Evolutionary conservation across 2,888 invertebrate genomes (phyloP).

Genomic region (Eupithecia abbreviata): DNA sequence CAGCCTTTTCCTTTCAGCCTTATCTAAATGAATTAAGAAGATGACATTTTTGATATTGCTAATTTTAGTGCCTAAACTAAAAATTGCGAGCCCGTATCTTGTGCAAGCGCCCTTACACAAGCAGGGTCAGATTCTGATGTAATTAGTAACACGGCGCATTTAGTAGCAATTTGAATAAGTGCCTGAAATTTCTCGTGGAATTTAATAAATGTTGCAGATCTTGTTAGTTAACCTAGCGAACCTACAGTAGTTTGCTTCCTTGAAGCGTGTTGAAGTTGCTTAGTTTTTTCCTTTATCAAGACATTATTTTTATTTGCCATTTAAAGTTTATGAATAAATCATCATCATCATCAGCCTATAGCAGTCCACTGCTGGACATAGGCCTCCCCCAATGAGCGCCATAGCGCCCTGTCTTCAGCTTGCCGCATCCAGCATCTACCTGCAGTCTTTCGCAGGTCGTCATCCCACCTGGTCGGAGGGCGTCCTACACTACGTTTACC

Average conservation of each 20-base stretch:
- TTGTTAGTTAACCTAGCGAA: conserved; percentile 4
- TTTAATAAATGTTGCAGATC: conserved; percentile 27
- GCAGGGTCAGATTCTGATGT: conserved; percentile 30
- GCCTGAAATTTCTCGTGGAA: conserved; percentile 35
- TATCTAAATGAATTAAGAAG: not conserved
- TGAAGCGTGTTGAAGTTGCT: not conserved
- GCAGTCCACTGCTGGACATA: too few species aligned
- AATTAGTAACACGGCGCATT: conserved; percentile 36
- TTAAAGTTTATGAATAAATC: too few species aligned
- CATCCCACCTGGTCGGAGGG: too few species aligned
- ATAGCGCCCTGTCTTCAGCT: too few species aligned
- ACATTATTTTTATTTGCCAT: not conserved
- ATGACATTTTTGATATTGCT: not conserved
- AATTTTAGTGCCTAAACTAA: not conserved
- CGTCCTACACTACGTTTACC: too few species aligned
- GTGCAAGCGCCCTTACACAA: conserved; percentile 22
- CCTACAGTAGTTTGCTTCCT: not conserved
- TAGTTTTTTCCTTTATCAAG: not conserved
- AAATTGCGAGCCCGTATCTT: not conserved
- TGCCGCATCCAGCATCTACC: too few species aligned
- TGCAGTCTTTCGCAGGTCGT: too few species aligned
- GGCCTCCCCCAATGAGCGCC: too few species aligned
- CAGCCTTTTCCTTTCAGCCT: not conserved
- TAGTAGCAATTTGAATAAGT: conserved; percentile 38
- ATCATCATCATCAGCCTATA: too few species aligned